Evolutionary conservation across 2,888 invertebrate genomes (phyloP).

Genomic region (Parnassius mnemosyne): DNA sequence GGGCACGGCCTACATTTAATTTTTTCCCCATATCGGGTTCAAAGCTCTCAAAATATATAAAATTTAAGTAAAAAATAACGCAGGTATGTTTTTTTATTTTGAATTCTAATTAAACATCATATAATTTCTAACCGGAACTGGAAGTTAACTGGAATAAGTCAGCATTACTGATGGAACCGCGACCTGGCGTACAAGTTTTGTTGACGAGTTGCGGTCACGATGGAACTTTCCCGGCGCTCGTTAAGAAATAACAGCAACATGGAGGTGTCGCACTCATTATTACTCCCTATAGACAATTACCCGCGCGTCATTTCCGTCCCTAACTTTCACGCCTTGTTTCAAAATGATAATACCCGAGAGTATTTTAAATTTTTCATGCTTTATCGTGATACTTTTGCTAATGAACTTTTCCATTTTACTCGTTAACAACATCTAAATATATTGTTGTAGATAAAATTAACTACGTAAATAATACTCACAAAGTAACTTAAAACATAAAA

Average conservation of each 20-base stretch:
- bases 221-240: slow-evolving; percentile 56
- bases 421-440: slow-evolving; percentile 34
- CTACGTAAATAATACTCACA: no score
- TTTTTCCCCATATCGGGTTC: no score
- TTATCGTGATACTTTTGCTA: slow-evolving; percentile 51
- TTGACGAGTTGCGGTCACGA: slow-evolving; percentile 51
- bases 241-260: slow-evolving; percentile 45
- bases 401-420: slow-evolving; percentile 57
- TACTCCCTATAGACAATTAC: slow-evolving; percentile 33
- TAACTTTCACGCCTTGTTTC: slow-evolving; percentile 69
- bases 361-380: slow-evolving; percentile 60
- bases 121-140: slow-evolving; percentile 34
- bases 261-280: slow-evolving; percentile 39
- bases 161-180: slow-evolving; percentile 57
- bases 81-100: no score
- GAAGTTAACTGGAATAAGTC: slow-evolving; percentile 56
- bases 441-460: not conserved
- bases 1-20: no score
- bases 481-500: no score
- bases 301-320: slow-evolving; percentile 66
- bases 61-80: no score
- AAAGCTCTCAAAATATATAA: no score
- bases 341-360: slow-evolving; percentile 69
- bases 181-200: slow-evolving; percentile 35
- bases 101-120: no score